These are phyloP conservation scores for Cettia cetti DNA, from an alignment of 2,113 vertebrate species.

Conservation along the genomic window DNA sequence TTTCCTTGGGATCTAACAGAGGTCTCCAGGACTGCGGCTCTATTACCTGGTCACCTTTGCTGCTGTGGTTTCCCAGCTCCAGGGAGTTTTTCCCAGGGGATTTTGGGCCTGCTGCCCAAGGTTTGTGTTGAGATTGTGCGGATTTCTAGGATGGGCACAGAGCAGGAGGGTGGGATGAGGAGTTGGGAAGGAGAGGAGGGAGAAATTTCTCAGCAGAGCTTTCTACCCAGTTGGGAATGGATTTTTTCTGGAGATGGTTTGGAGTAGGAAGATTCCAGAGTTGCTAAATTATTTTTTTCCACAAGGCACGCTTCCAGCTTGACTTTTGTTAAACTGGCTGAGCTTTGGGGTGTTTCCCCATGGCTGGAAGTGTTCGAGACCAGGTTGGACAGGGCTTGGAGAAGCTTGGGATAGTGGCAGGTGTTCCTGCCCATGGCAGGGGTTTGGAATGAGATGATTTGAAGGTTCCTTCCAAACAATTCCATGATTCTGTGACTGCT, in stretches of 20 bases:
- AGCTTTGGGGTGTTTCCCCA: background rate
- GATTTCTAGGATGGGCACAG: background rate
- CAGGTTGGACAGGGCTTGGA: background rate
- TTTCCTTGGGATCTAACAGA: background rate
- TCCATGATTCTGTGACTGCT: background rate
- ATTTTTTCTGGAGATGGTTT: background rate
- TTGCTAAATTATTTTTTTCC: background rate
- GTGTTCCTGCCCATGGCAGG: background rate
- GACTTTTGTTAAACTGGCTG: background rate
- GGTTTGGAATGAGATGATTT: background rate
- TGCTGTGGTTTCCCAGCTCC: background rate
- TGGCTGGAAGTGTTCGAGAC: fast-evolving
- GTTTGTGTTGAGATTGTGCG: background rate
- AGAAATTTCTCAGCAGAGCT: background rate
- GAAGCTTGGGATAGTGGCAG: background rate
- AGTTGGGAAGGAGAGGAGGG: background rate
- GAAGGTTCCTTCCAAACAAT: background rate
- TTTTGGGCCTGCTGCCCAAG: background rate
- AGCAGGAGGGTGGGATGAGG: background rate
- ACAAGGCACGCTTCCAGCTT: background rate
- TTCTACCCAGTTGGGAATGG: background rate
- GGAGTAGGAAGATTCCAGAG: background rate
- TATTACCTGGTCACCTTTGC: background rate
- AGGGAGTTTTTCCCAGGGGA: background rate
- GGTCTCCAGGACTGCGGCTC: background rate